These are phyloP conservation scores for Hecatera dysodea DNA, from an alignment of 2,888 invertebrate species.

Conservation along the genomic window DNA sequence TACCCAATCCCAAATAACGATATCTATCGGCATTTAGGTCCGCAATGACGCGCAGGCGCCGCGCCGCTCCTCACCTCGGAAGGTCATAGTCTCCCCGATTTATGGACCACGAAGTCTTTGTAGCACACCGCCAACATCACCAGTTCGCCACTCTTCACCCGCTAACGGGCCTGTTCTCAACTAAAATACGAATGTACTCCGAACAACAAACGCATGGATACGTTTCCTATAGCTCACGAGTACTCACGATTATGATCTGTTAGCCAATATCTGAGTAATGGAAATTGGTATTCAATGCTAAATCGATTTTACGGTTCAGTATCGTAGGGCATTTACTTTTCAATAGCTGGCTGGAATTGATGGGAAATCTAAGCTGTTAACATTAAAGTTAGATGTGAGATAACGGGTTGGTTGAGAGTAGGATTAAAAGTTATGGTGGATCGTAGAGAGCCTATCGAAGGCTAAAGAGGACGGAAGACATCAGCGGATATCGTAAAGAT, in stretches of 20 bases:
- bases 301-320: conserved; percentile 60
- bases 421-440: conserved; percentile 16
- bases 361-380: conserved; percentile 39
- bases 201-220: conserved; percentile 62
- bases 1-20: conserved; percentile 40
- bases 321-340: conserved; percentile 56
- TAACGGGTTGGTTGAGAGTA: conserved; percentile 7
- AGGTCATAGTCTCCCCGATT: conserved; percentile 82
- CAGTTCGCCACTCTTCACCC: conserved; percentile 78
- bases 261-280: conserved; percentile 64
- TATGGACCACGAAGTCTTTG: conserved; percentile 87
- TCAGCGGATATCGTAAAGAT: conserved; percentile 3
- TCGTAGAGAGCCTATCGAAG: neutral
- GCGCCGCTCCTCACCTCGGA: conserved; percentile 70
- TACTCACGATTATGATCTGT: conserved; percentile 67
- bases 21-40: conserved; percentile 64
- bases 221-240: conserved; percentile 61
- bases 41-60: conserved; percentile 67
- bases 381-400: conserved; percentile 31
- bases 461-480: neutral
- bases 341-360: conserved; percentile 39
- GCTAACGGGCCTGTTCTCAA: conserved; percentile 73
- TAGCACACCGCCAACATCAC: conserved; percentile 78
- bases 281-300: conserved; percentile 63
- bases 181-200: conserved; percentile 73